Conservation (phyloP, 2,888 invertebrate species). For the Synanthedon myopaeformis region DNA sequence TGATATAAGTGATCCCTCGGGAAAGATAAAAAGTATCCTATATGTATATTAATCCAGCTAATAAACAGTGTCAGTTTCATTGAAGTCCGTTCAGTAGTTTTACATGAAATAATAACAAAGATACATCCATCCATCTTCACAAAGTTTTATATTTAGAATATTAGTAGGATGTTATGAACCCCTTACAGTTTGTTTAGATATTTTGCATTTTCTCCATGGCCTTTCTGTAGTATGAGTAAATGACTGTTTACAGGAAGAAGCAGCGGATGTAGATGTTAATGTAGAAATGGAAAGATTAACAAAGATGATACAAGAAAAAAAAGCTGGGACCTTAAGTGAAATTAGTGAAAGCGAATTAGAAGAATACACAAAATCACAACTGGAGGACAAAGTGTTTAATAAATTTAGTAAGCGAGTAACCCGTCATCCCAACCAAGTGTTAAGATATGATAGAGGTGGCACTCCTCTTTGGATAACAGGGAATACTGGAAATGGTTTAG, state of each 20-base stretch:
- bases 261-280: conserved; percentile 59
- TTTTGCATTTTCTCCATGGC: too few relatives aligned
- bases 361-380: conserved; percentile 69
- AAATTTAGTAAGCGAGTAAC: conserved; percentile 80
- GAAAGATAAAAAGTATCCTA: too few relatives aligned
- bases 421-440: conserved; percentile 82
- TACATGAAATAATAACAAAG: too few relatives aligned
- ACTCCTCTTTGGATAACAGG: conserved; percentile 87
- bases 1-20: too few relatives aligned
- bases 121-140: too few relatives aligned
- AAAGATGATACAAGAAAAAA: conserved; percentile 65
- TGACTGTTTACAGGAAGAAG: conserved; percentile 20
- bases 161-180: too few relatives aligned
- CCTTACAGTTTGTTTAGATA: too few relatives aligned
- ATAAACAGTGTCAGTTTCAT: too few relatives aligned
- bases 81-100: too few relatives aligned
- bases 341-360: conserved; percentile 77
- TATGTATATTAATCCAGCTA: too few relatives aligned
- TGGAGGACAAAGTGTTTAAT: conserved; percentile 82
- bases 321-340: conserved; percentile 74
- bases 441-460: conserved; percentile 84
- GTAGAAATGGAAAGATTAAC: conserved; percentile 50
- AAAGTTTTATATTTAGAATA: too few relatives aligned
- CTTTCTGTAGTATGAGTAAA: too few relatives aligned
- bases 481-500: conserved; percentile 44